A percentile compares a stretch with the other conserved stretches of the same genome.
Conservation (phyloP, 2,888 invertebrate genomes). For the Autographa pulchrina region DNA sequence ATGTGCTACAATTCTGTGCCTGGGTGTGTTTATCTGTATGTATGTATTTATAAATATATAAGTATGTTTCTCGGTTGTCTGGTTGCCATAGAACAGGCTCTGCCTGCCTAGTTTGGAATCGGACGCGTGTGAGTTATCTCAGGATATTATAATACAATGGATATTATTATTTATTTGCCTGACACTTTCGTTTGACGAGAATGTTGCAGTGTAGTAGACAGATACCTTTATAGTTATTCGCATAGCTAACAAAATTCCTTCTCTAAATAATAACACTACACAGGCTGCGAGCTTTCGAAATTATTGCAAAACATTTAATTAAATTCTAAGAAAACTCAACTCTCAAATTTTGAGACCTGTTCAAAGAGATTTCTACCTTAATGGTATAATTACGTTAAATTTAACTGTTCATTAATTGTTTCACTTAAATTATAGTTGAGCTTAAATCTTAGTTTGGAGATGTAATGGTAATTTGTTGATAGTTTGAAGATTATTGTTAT, state of each 20-base stretch:
- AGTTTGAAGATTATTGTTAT: background rate
- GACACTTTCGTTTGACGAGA: too few relatives aligned
- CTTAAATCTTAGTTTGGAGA: background rate
- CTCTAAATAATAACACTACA: background rate
- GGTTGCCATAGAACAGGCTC: too few relatives aligned
- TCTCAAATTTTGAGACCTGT: background rate
- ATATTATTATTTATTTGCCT: too few relatives aligned
- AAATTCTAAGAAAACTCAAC: constrained; percentile 4
- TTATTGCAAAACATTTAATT: constrained; percentile 4
- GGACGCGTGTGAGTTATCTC: too few relatives aligned
- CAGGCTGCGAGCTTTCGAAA: background rate
- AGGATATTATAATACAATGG: too few relatives aligned
- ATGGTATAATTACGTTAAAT: background rate
- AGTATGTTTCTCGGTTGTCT: too few relatives aligned
- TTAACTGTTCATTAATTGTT: background rate
- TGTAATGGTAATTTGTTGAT: background rate
- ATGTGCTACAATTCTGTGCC: too few relatives aligned
- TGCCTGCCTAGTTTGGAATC: too few relatives aligned
- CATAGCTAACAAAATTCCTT: constrained; percentile 2
- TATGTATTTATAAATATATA: too few relatives aligned
- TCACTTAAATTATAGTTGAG: background rate
- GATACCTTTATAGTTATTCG: background rate
- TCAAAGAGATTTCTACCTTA: constrained; percentile 1
- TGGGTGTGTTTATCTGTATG: too few relatives aligned
- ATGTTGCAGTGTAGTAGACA: too few relatives aligned